These are phyloP conservation scores for Cheilosia vernalis DNA, from an alignment of 2,888 invertebrate species.

Conservation along the genomic window DNA sequence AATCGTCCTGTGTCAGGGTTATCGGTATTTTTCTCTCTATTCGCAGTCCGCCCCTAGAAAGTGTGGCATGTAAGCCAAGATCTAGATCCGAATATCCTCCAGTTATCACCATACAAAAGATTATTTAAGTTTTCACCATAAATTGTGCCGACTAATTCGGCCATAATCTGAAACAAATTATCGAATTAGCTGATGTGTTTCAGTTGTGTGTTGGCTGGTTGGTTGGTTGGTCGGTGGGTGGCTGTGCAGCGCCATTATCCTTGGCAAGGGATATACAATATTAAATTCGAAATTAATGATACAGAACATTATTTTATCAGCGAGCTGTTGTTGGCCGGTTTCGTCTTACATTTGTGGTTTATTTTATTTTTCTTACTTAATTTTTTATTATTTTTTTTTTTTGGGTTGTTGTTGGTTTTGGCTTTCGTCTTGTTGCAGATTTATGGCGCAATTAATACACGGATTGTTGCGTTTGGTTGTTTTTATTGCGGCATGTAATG, in stretches of 20 bases:
- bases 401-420: not conserved
- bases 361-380: not conserved
- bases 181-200: constrained; percentile 69
- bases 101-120: constrained; percentile 71
- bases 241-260: constrained; percentile 44
- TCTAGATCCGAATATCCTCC: constrained; percentile 65
- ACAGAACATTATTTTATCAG: constrained; percentile 73
- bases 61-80: constrained; percentile 38
- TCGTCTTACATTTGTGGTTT: constrained; percentile 7
- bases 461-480: constrained; percentile 70
- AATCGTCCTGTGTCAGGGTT: constrained; percentile 67
- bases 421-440: constrained; percentile 64
- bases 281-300: constrained; percentile 74
- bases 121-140: constrained; percentile 74
- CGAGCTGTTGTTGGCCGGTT: constrained; percentile 18
- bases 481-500: constrained; percentile 5
- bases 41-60: not conserved
- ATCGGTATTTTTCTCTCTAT: constrained; percentile 22
- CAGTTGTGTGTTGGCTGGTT: constrained; percentile 2
- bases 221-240: not conserved
- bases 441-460: constrained; percentile 71
- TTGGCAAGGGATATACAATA: constrained; percentile 68
- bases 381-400: no score
- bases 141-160: constrained; percentile 72
- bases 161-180: constrained; percentile 75